Evolutionary conservation across 2,888 invertebrate genomes (phyloP).

Genomic region (Prenolepis imparis): DNA sequence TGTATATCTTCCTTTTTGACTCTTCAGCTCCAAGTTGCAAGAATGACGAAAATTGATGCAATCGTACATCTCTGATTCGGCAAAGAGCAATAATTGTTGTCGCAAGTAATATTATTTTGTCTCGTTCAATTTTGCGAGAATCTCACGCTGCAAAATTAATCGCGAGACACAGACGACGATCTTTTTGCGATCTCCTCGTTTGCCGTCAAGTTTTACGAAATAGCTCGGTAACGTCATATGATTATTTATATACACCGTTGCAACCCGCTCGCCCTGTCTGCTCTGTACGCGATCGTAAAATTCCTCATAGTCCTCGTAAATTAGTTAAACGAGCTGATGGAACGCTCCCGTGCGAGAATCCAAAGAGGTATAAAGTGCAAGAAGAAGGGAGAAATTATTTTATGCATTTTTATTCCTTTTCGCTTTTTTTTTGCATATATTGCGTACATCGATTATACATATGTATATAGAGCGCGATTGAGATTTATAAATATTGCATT

Average conservation of each 20-base stretch:
- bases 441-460: not conserved
- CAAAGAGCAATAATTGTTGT: not conserved
- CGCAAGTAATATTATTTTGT: not conserved
- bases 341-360: not conserved
- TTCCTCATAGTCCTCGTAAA: slow-evolving; percentile 60
- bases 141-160: slow-evolving; percentile 7
- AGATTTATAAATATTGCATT: not conserved
- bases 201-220: not conserved
- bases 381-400: slow-evolving; percentile 15
- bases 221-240: not conserved
- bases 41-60: not conserved
- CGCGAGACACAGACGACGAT: not conserved
- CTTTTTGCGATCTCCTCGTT: not conserved
- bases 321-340: slow-evolving; percentile 59
- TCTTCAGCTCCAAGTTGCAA: not conserved
- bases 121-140: not conserved
- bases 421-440: not conserved
- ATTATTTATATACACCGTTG: slow-evolving; percentile 23
- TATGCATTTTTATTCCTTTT: not conserved
- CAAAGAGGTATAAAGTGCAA: not conserved
- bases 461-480: not conserved
- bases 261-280: not conserved
- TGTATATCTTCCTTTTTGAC: not conserved
- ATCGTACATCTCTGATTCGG: not conserved
- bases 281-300: slow-evolving; percentile 59